Conservation (phyloP, 2,113 vertebrate genomes). For the Sebastes fasciatus region DNA sequence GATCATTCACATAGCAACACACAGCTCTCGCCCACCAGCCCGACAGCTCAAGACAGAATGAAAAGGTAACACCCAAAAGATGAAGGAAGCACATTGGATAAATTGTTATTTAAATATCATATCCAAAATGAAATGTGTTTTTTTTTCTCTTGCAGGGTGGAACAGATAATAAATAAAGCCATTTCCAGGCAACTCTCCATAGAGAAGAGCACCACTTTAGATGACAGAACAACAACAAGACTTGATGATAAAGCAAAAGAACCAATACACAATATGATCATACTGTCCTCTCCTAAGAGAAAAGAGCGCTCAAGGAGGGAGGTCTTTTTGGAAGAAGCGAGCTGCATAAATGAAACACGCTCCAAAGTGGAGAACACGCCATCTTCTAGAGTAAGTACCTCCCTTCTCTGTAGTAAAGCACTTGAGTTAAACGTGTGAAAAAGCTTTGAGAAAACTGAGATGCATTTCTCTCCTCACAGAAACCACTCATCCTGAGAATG, state of each 20-base stretch:
- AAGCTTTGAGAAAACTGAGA: background rate
- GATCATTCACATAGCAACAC: constrained; percentile 27
- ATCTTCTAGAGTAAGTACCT: constrained; percentile 59
- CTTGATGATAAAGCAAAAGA: constrained; percentile 30
- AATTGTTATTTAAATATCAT: background rate
- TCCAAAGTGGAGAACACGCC: constrained; percentile 34
- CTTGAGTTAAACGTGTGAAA: background rate
- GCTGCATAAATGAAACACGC: background rate
- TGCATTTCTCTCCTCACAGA: constrained; percentile 59
- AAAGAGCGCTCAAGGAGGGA: constrained; percentile 21
- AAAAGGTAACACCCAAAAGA: constrained; percentile 41
- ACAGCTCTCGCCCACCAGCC: background rate
- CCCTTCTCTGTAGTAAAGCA: background rate
- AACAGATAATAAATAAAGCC: constrained; percentile 20
- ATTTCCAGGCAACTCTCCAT: constrained; percentile 25
- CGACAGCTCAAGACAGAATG: constrained; percentile 25
- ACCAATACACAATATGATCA: background rate
- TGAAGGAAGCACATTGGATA: background rate
- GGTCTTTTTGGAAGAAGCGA: constrained; percentile 24
- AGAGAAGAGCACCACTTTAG: constrained; percentile 22
- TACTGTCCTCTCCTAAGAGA: constrained; percentile 1
- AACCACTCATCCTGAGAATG: constrained; percentile 72
- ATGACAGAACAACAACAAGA: constrained; percentile 22
- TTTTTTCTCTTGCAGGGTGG: constrained; percentile 47
- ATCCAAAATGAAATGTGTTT: background rate